Conservation (phyloP, 2,797 vertebrate species). For the Neomorphus geoffroyi region DNA sequence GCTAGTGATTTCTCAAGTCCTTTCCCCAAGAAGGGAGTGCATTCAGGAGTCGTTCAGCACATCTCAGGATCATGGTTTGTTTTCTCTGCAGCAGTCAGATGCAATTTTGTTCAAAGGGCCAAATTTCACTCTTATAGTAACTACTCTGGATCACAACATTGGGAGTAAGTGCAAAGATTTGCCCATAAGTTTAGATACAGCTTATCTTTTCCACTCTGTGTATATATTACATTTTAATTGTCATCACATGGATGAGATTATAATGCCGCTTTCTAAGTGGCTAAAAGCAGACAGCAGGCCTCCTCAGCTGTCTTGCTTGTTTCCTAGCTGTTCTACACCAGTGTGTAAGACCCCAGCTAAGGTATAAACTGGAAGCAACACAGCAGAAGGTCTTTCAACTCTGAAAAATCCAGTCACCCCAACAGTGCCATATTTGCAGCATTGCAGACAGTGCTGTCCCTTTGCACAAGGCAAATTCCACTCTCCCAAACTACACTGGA, state of each 20-base stretch:
- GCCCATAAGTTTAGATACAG: not conserved
- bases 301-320: not conserved
- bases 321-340: not conserved
- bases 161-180: not conserved
- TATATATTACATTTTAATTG: not conserved
- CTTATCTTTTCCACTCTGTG: not conserved
- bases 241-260: not conserved
- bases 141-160: not conserved
- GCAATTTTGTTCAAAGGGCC: not conserved
- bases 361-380: not conserved
- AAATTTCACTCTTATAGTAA: not conserved
- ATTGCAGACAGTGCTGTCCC: fast-evolving
- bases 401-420: not conserved
- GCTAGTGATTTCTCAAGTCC: not conserved
- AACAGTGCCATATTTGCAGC: not conserved
- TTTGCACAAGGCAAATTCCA: not conserved
- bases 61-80: not conserved
- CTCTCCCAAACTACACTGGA: not conserved
- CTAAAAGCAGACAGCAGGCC: not conserved
- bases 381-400: not conserved
- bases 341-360: not conserved
- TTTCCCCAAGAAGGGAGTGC: not conserved
- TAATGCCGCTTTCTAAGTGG: not conserved
- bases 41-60: not conserved
- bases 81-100: not conserved